Conservation (phyloP, 53 echinoderm and acorn worm species). For the Stichopus horrens region DNA sequence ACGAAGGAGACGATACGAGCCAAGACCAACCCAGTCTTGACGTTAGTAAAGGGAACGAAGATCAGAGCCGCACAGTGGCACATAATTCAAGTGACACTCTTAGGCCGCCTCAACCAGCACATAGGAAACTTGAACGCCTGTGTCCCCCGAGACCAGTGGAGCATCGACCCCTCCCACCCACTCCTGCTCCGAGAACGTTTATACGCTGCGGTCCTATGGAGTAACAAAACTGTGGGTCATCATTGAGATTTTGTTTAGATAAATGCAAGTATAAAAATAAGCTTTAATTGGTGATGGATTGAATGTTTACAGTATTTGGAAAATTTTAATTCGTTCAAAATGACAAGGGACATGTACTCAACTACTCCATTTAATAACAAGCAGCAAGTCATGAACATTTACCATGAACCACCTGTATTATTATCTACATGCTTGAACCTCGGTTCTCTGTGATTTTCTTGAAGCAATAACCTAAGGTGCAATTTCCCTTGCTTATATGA, state of each 20-base stretch:
- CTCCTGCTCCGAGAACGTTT: neutral
- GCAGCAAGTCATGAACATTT: too few species aligned
- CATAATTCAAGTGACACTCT: neutral
- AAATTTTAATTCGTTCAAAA: neutral
- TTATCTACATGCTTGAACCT: too few species aligned
- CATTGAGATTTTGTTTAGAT: neutral
- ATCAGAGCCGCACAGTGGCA: neutral
- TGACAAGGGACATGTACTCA: neutral
- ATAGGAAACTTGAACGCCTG: slow-evolving; percentile 16
- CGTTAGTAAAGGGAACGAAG: neutral
- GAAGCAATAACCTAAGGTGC: too few species aligned
- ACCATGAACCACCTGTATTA: too few species aligned
- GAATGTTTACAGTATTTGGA: neutral
- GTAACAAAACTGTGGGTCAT: neutral
- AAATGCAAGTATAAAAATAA: too few species aligned
- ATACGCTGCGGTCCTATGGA: neutral
- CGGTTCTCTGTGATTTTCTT: too few species aligned
- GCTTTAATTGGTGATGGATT: too few species aligned
- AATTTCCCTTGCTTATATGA: too few species aligned
- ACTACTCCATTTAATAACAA: neutral
- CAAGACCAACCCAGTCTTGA: neutral
- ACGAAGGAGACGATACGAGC: neutral
- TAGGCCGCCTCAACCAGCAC: slow-evolving; percentile 11
- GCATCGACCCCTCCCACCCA: slow-evolving; percentile 31
- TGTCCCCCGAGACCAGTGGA: slow-evolving; percentile 16